phyloP scores from a whole-genome alignment of 1,140 invertebrate species.

The Cydia strobilella region DNA sequence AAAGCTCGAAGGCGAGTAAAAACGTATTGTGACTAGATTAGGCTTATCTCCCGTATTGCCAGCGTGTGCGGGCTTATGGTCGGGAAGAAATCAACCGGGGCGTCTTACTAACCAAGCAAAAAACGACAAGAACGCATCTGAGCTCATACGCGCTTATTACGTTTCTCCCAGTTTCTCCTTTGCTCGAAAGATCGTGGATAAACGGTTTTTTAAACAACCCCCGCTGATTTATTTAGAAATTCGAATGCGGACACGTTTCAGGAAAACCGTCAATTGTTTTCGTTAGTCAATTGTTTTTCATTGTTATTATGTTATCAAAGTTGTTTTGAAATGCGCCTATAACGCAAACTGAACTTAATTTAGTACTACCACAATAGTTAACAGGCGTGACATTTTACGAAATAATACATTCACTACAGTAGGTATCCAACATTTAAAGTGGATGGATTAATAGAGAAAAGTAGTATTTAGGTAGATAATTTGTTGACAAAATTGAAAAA shows the following conservation, averaged over 20 bases:
- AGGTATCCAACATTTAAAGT: no score
- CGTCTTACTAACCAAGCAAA: conserved; percentile 38
- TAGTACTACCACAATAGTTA: not conserved
- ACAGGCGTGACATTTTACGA: no score
- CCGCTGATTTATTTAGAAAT: conserved; percentile 58
- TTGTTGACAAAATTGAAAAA: no score
- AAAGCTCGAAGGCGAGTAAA: not conserved
- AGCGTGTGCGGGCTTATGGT: conserved; percentile 71
- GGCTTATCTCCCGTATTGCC: conserved; percentile 71
- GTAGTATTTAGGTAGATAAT: no score
- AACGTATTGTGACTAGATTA: not conserved
- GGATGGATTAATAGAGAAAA: no score
- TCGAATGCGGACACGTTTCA: conserved; percentile 25
- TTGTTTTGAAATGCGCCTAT: not conserved
- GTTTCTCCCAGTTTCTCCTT: not conserved
- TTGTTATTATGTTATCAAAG: not conserved
- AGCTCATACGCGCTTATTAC: conserved; percentile 2
- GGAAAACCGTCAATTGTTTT: conserved; percentile 33
- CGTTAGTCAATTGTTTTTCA: conserved; percentile 2
- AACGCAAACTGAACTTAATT: not conserved
- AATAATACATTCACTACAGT: no score
- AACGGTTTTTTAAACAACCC: conserved; percentile 63
- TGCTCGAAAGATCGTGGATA: conserved; percentile 46
- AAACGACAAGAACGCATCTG: conserved; percentile 30
- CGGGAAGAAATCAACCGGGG: conserved; percentile 69